Base-by-base conservation (phyloP, 1,140 invertebrate genomes). In the Nasonia vitripennis region DNA sequence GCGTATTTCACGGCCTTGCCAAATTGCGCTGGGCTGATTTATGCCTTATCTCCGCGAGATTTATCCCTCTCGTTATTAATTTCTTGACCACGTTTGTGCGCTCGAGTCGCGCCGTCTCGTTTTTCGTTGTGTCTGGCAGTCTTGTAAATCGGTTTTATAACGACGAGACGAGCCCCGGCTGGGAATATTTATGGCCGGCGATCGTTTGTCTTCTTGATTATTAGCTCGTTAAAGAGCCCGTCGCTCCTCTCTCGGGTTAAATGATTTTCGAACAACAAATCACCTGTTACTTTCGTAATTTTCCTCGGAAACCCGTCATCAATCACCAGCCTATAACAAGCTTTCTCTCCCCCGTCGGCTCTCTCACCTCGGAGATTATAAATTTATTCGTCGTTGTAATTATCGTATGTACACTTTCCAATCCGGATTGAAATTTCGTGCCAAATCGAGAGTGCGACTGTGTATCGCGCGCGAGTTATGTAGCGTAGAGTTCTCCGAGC, bases 1-100 rank as follows among this genome's bases (percentile, higher is more conserved):
- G 20, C 34, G 55, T 37, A 51, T 78, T 51, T 70, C 37, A 11
- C 41, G 1, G 78, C 17, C 1, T 34, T 37, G 75, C 7, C 67
- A 68, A 78, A 51, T 78, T 67, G 23, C n/a, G 23, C n/a, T 27
- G 17, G 17, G 14, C 20, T 78, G 75, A 84, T 84, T 83, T 84
- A 84, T 34, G 23, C 14, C 11, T 27, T 27, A 23, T 20, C 20
- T 37, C 51, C 17, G 10, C 37, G 5, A 6, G 73, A 77, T 78
- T 67, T 67, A 83, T 78, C 48, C 51, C 48, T 70, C 37, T 70
- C 37, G 20, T 27, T 45, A 77, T 83, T 67, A 77, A 77, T 75
- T 82, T 51, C 48, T 82, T 75, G 51, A 74, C 81, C 81, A 55
- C n/a, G 79, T 37, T 7, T 41, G 14, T 41, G 37, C 1, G 27